These are phyloP conservation scores for Apamea crenata DNA, from an alignment of 2,888 invertebrate species.

Conservation along the genomic window DNA sequence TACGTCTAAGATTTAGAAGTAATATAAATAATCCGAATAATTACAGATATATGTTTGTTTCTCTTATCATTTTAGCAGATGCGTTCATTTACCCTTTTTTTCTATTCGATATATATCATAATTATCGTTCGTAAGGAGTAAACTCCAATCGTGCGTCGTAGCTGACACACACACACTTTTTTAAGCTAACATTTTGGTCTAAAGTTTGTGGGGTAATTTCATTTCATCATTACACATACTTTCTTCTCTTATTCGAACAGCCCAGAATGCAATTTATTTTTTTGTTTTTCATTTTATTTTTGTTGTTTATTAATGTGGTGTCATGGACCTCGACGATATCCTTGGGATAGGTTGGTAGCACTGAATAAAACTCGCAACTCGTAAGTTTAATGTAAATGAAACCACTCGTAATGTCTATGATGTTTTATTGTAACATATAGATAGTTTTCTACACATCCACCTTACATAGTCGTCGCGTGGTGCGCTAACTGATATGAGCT, in stretches of 20 bases:
- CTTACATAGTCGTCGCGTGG: slow-evolving; percentile 83
- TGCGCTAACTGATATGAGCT: slow-evolving; percentile 88
- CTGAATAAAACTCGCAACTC: not conserved
- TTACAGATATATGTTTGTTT: too few species aligned
- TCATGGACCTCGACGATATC: not conserved
- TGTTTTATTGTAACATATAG: slow-evolving; percentile 89
- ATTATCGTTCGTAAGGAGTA: too few species aligned
- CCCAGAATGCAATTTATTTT: not conserved
- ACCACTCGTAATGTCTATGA: slow-evolving; percentile 81
- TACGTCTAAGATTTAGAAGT: too few species aligned
- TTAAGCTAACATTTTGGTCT: too few species aligned
- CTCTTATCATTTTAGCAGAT: too few species aligned
- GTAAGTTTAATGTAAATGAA: slow-evolving; percentile 72
- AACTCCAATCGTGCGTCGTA: too few species aligned
- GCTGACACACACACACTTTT: too few species aligned
- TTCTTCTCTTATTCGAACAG: not conserved
- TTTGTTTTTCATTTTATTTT: not conserved
- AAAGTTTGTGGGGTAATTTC: not conserved
- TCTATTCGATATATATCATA: too few species aligned
- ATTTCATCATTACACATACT: not conserved
- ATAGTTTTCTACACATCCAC: slow-evolving; percentile 88
- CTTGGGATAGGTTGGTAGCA: not conserved
- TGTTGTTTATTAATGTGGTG: not conserved
- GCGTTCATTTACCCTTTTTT: too few species aligned
- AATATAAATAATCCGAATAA: too few species aligned